Evolutionary conservation across 2,888 invertebrate species (phyloP), one percentile per base, ranked within the genome.

Genomic region (Euproctis similis): DNA sequence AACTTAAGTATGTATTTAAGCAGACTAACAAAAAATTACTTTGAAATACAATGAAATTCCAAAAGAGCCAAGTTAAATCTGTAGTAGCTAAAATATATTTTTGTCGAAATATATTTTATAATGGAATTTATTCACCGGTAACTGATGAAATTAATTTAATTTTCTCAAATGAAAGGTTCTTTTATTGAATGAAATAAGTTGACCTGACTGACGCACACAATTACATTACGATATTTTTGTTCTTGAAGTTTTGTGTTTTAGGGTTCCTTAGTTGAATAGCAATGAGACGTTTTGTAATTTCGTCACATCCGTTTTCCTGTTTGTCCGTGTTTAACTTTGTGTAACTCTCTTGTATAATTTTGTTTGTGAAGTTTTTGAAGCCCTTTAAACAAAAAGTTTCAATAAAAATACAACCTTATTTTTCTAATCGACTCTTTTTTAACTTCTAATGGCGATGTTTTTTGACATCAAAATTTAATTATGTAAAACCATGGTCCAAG

Each of bases 201-300:
- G 17, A 21, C 24, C 31, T 22, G 28, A 26, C 24, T 28, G 28
- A 32, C 28, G 28, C 18, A 2, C 11, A 14, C 21, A 33, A 33
- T 28, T 22, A 17, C 21, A 33, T 33, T 28, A 27, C 24, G 22
- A 25, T 32, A 31, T 28, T 28, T 32, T 32, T 9, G 28, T 25
- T 24, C 16, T 11, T 13, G 22, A 22, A 25, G 24, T 24, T 6
- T 16, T 28, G 25, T 28, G 28, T 25, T 21, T 27, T 8, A 21
- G 27, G 16, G 8, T 27, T 20, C 16, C 7, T 18, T 14, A 10
- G 8, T 14, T 17, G 28, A 32, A 32, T 32, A 32, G 12, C 21
- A 32, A 32, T 25, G 32, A 32, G 28, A 10, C 25, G n/a, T 19
- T 10, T 32, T 20, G 9, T 31, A 20, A 31, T 12, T 19, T 11